Evolutionary conservation across 2,888 invertebrate genomes (phyloP), one percentile per base, ranked within the genome.

Genomic region (Odontocerum albicorne): DNA sequence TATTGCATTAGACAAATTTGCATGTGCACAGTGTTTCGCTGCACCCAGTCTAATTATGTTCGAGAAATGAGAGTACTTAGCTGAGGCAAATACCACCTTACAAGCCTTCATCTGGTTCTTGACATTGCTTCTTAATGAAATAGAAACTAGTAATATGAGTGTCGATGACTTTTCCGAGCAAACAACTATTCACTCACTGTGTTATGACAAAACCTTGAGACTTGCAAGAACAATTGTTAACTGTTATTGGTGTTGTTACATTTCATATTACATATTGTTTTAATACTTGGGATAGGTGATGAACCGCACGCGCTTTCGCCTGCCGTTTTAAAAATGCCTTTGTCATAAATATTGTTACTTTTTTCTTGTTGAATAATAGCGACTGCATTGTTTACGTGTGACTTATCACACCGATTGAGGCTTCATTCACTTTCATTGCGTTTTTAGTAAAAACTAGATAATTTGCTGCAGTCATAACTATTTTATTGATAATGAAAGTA

Each of bases 131-230:
- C 35, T 36, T 49, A 57, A 54, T 49, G 55, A 57, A 60, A 60
- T 60, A 57, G 60, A 60, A 60, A 60, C 60, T 57, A 44, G 57
- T 43, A 19, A 40, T 46, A 56, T 49, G 42, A 51, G 51, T 53
- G 57, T 54, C 55, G 60, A 57, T 55, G 60, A 57, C 60, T 56
- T 49, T 46, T 55, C 38, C 7, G 17, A n/a, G 43, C 19, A 21
- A 38, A 38, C 38, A 15, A 40, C 45, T 33, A 3, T 13, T 21
- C n/a, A 4, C 12, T 12, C 13, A 8, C 21, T 12, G 38, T 17
- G 12, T 22, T 45, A 43, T 33, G 55, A 27, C 36, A 46, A 42
- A 42, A 43, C 50, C 49, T 42, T 55, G 55, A 46, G 55, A 55
- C 27, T 36, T 42, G 17, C 39, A 12, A 55, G 50, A 50, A 50